phyloP scores from a whole-genome alignment of 2,113 vertebrate genomes.

The Misgurnus mizolepis region DNA sequence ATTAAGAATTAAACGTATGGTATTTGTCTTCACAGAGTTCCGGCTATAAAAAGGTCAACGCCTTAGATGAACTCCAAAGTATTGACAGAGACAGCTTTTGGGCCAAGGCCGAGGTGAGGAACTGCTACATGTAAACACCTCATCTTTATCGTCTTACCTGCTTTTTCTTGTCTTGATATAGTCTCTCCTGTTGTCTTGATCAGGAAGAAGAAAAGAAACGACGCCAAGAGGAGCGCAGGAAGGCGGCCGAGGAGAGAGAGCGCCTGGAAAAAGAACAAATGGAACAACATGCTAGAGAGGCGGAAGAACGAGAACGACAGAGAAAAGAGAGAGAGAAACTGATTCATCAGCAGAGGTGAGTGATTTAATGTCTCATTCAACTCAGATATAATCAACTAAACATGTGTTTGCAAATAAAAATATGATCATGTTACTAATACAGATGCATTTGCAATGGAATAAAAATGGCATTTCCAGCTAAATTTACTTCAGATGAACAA shows the following conservation, averaged over 20 bases:
- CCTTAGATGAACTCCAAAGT: slow-evolving; percentile 84
- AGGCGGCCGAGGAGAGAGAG: slow-evolving; percentile 70
- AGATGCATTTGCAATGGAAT: not conserved
- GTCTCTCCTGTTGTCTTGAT: not conserved
- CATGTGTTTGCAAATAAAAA: not conserved
- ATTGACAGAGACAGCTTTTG: slow-evolving; percentile 89
- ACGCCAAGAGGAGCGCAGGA: slow-evolving; percentile 74
- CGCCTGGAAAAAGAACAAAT: slow-evolving; percentile 75
- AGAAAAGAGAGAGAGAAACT: slow-evolving; percentile 69
- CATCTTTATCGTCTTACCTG: slow-evolving; percentile 61
- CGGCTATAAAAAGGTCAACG: slow-evolving; percentile 87
- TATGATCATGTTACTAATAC: not conserved
- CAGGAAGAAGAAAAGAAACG: slow-evolving; percentile 87
- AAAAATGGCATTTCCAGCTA: no score
- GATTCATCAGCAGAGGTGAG: slow-evolving; percentile 76
- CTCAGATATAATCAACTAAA: not conserved
- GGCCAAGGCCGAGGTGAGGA: slow-evolving; percentile 84
- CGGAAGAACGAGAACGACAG: slow-evolving; percentile 71
- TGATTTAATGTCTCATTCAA: not conserved
- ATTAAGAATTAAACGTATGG: not conserved
- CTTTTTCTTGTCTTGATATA: not conserved
- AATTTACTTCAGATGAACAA: no score
- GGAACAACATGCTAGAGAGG: slow-evolving; percentile 79
- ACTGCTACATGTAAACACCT: not conserved
- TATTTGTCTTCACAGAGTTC: slow-evolving; percentile 77